Percentiles rank a stretch among this genome's conserved stretches.
Conservation (phyloP, 1,140 invertebrate species). For the Mycetomoellerius zeteki region DNA sequence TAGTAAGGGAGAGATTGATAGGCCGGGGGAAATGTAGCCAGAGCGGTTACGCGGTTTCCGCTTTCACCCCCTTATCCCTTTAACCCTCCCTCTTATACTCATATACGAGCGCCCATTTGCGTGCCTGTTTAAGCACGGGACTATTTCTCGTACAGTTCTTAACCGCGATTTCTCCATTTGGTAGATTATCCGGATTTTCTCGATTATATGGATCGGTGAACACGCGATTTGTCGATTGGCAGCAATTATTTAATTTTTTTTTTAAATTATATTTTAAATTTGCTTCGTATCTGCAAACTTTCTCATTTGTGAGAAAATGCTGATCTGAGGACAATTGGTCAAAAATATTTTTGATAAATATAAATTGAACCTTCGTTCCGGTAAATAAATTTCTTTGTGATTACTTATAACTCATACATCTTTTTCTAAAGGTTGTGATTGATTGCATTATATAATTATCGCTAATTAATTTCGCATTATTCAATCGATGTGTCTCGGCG, state of each 20-base stretch:
- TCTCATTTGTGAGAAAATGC: background rate
- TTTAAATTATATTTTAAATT: background rate
- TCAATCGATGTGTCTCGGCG: background rate
- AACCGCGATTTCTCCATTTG: slow-evolving; percentile 28
- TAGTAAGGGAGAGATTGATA: slow-evolving; percentile 58
- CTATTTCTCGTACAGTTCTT: slow-evolving; percentile 30
- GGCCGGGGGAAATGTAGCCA: slow-evolving; percentile 70
- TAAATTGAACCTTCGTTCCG: background rate
- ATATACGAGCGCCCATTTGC: slow-evolving; percentile 41
- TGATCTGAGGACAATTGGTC: background rate
- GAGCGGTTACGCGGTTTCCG: slow-evolving; percentile 40
- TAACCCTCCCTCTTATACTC: slow-evolving; percentile 48
- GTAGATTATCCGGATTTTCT: slow-evolving; percentile 31
- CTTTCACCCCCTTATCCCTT: background rate
- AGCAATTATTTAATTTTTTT: slow-evolving; percentile 10
- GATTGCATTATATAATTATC: background rate
- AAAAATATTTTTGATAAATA: slow-evolving; percentile 4
- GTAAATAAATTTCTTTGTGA: background rate
- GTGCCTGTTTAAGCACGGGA: slow-evolving; percentile 37
- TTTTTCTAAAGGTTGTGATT: background rate
- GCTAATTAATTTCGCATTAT: background rate
- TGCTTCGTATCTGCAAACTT: background rate
- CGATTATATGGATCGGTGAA: background rate
- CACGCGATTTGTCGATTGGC: background rate
- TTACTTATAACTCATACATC: background rate